Evolutionary conservation across 1,140 invertebrate species (phyloP), one percentile per base, ranked within the genome.

Genomic region (Tetraneura akinire): DNA sequence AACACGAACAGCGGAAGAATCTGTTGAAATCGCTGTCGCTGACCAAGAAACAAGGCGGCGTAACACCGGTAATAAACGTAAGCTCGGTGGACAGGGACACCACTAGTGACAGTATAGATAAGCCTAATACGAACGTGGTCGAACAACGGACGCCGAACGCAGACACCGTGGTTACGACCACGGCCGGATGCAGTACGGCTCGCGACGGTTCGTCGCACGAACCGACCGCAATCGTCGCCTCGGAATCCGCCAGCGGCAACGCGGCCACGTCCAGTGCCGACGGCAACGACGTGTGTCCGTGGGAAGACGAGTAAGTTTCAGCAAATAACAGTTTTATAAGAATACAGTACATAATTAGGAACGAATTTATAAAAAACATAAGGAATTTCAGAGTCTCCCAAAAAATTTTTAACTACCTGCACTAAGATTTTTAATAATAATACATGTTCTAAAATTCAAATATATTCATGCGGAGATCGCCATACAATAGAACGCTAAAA

Each of bases 231-330:
- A 26, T 23, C 16, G 57, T 37, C 23, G 57, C 21, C 23, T 1
- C 80, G 68, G 47, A 78, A 32, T 60, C 32, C 42, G 23, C 68
- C 70, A 23, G 23, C 45, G 26, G 26, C n/a, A n/a, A n/a, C 45
- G 83, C 84, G 9, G 84, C 84, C 14, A 83, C 84, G n/a, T 57
- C 45, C 23, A 71, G 84, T 83, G 47, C 83, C 83, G 32, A 84
- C 83, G 2, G 84, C 68, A 74, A 81, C 76, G 49, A 76, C 62
- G 90, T 94, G 84, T 94, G 93, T 88, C 93, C 93, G 71, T 94
- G 93, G 93, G 93, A 94, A 89, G 92, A 94, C 86, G 92, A 94
- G 93, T 94, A 88, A 92, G 92, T 93, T 88, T 37, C 8, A 80
- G n/a, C 18, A 1, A 10, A 10, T 8, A 62, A 1, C 13, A 32